A percentile compares a stretch with the other conserved stretches of the same genome.
These are phyloP conservation scores for Caretta caretta DNA, from an alignment of 2,113 vertebrate species.

Conservation along the genomic window DNA sequence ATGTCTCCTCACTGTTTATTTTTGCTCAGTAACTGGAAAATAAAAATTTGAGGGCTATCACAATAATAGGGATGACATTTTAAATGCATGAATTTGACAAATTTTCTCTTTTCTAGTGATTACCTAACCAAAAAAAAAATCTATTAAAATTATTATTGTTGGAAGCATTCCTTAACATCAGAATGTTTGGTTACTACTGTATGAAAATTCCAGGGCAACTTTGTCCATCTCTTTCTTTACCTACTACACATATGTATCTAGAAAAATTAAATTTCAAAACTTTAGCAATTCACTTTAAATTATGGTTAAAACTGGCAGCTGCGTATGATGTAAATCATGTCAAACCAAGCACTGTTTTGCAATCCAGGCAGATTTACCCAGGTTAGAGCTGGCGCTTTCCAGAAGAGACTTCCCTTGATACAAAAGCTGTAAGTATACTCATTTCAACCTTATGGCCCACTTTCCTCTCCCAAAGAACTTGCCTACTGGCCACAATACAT, in stretches of 20 bases:
- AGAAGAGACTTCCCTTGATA: neutral
- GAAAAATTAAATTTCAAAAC: neutral
- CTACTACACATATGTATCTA: neutral
- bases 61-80: neutral
- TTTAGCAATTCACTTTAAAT: neutral
- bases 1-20: neutral
- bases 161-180: neutral
- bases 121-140: neutral
- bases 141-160: accelerated
- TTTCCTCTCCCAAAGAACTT: neutral
- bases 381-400: neutral
- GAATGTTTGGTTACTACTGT: neutral
- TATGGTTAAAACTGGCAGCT: neutral
- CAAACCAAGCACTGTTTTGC: accelerated
- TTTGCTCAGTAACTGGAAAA: neutral
- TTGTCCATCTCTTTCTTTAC: accelerated
- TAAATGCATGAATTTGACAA: neutral
- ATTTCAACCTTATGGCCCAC: neutral
- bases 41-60: neutral
- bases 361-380: neutral
- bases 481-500: neutral
- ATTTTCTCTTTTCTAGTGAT: neutral
- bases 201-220: neutral
- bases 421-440: neutral
- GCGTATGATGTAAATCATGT: neutral